Evolutionary conservation across 30 jellyfish, hydroid and myxozoan genomes (phyloP), one percentile per base, ranked within the genome.

Genomic region (Pseudorhiza aurosa): DNA sequence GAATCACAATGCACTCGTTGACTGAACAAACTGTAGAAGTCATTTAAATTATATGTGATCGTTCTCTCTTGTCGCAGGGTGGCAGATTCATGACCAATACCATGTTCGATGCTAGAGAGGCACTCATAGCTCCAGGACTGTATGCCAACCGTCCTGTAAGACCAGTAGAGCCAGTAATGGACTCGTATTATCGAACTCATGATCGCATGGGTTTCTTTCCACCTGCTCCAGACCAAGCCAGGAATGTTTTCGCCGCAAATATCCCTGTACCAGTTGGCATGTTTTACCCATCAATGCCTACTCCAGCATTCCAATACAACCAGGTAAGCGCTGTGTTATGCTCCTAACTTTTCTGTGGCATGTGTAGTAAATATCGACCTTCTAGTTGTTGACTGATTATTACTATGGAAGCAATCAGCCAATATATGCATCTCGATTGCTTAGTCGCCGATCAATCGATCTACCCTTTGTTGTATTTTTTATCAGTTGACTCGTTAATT

Each of bases 141-240:
- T 93, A 85, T 72, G 78, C 98, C 27, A 93, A 86, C 63, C 89
- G 98, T 11, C 94, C 96, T 11, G 92, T 93, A 12, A 87, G 98
- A 6, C 92, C 96, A 1, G 98, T 93, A 26, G 98, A 93, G 28
- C 98, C 98, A 3, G 88, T 79, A 57, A 85, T 93, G 97, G 98
- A 93, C 29, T 93, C 98, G 1, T 93, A 83, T 84, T 93, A 93
- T 43, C 87, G 98, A 24, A 93, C 98, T 22, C 98, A 93, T 58
- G 98, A 93, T 69, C 95, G 98, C 0, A 93, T 93, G 98, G 89
- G 91, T 22, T 93, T 93, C 81, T 93, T 93, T 43, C 98, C 98
- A 14, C 88, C 98, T 33, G 98, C 96, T n/a, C 98, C 98, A 17
- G 98, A 93, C 62, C 98, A 93, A 68, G 98, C 98, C 24, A 85